Percentiles rank a stretch among this genome's conserved stretches.
These are phyloP conservation scores for Florisuga fusca DNA, from an alignment of 2,797 vertebrate genomes.

Conservation along the genomic window DNA sequence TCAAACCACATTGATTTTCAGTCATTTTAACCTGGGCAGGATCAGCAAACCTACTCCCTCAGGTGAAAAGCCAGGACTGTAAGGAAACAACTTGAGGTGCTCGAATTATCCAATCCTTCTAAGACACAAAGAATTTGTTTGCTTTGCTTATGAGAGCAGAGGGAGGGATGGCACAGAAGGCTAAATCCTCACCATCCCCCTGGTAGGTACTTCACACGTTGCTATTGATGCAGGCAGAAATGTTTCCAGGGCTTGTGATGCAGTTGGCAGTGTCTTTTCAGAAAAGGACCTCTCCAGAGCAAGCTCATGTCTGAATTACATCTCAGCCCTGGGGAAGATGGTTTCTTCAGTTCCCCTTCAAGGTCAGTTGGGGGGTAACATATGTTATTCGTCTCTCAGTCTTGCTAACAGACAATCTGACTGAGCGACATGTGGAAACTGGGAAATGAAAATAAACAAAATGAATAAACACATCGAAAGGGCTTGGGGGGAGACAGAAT, in stretches of 20 bases:
- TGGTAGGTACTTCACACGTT: neutral
- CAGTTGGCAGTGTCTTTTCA: slow-evolving; percentile 25
- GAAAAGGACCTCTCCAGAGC: neutral
- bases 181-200: slow-evolving; percentile 43
- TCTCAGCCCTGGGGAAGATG: slow-evolving; percentile 59
- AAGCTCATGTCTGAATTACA: neutral
- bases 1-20: slow-evolving; percentile 79
- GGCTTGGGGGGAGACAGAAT: slow-evolving; percentile 32
- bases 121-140: slow-evolving; percentile 51
- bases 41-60: slow-evolving; percentile 65
- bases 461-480: slow-evolving; percentile 64
- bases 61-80: slow-evolving; percentile 69
- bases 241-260: neutral
- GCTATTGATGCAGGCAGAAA: slow-evolving; percentile 27
- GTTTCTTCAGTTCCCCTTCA: slow-evolving; percentile 59
- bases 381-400: slow-evolving; percentile 63
- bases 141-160: slow-evolving; percentile 47
- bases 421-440: slow-evolving; percentile 58
- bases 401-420: slow-evolving; percentile 62
- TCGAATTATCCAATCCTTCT: slow-evolving; percentile 42
- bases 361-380: slow-evolving; percentile 74
- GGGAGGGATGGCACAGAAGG: slow-evolving; percentile 56
- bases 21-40: slow-evolving; percentile 71
- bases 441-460: slow-evolving; percentile 71
- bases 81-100: slow-evolving; percentile 1